A percentile compares a stretch with the other conserved stretches of the same genome.
Evolutionary conservation across 2,113 vertebrate genomes (phyloP).

Genomic region (Atractosteus spatula): DNA sequence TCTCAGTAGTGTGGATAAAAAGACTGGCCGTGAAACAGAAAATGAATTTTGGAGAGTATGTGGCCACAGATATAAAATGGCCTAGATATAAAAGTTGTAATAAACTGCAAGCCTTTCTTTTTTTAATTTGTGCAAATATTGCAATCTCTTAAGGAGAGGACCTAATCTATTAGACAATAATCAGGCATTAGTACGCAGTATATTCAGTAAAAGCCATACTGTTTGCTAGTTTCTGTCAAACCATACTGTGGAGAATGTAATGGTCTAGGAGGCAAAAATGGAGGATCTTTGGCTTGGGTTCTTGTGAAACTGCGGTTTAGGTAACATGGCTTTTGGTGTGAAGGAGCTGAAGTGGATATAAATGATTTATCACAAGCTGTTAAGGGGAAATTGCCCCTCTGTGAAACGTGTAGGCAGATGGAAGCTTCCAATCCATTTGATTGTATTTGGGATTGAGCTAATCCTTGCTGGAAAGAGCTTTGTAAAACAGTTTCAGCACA

Average conservation of each 20-base stretch:
- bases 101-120: too few relatives aligned
- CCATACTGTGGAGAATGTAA: neutral
- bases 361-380: neutral
- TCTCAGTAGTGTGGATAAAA: too few relatives aligned
- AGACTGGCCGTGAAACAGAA: too few relatives aligned
- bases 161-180: too few relatives aligned
- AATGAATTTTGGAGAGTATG: too few relatives aligned
- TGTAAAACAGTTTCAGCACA: neutral
- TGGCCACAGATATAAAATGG: too few relatives aligned
- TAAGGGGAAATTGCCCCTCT: conserved; percentile 2
- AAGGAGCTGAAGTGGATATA: neutral
- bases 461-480: conserved; percentile 4
- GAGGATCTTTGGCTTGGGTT: neutral
- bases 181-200: too few relatives aligned
- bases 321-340: neutral
- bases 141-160: too few relatives aligned
- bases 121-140: too few relatives aligned
- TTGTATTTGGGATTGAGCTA: neutral
- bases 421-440: neutral
- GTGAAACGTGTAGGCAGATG: neutral
- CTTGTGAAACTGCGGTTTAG: neutral
- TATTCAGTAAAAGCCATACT: neutral
- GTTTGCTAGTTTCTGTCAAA: neutral
- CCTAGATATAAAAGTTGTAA: too few relatives aligned
- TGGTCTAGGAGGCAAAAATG: neutral